phyloP scores from a whole-genome alignment of 2,888 invertebrate genomes.

The Lithophane ornitopus region DNA sequence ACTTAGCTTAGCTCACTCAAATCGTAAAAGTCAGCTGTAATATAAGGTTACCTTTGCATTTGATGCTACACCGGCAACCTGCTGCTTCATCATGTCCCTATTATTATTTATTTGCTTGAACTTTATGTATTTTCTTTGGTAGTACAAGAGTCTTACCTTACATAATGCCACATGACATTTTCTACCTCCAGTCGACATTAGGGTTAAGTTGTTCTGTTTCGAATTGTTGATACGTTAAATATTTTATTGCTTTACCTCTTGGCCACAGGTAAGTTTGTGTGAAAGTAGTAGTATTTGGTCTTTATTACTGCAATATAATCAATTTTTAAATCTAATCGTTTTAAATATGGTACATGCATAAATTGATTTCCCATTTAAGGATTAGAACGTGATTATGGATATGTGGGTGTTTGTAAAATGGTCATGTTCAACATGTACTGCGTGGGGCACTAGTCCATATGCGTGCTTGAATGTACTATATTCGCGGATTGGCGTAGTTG shows the following conservation, averaged over 20 bases:
- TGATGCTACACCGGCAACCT: background rate
- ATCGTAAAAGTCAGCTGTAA: conserved; percentile 17
- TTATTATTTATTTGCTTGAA: conserved; percentile 8
- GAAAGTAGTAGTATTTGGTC: too few species aligned
- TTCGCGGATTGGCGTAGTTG: conserved; percentile 54
- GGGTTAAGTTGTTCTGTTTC: background rate
- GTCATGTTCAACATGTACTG: conserved; percentile 14
- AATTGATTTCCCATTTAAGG: conserved; percentile 19
- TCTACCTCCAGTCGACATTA: background rate
- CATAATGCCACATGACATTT: conserved; percentile 15
- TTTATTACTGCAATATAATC: background rate
- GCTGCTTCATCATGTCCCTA: conserved; percentile 1
- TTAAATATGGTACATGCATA: conserved; percentile 8
- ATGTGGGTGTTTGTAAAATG: conserved; percentile 16
- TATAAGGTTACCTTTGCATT: background rate
- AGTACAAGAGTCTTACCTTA: background rate
- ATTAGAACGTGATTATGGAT: conserved; percentile 23
- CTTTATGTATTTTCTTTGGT: background rate
- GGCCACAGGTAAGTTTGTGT: too few species aligned
- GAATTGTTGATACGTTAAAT: background rate
- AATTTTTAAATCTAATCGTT: conserved; percentile 6
- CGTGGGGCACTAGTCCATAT: conserved; percentile 26
- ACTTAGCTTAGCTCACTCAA: conserved; percentile 3
- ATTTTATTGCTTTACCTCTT: background rate
- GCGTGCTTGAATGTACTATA: conserved; percentile 44